Evolutionary conservation across 2,888 invertebrate genomes (phyloP), one percentile per base, ranked within the genome.

Genomic region (Dendrolimus pini): DNA sequence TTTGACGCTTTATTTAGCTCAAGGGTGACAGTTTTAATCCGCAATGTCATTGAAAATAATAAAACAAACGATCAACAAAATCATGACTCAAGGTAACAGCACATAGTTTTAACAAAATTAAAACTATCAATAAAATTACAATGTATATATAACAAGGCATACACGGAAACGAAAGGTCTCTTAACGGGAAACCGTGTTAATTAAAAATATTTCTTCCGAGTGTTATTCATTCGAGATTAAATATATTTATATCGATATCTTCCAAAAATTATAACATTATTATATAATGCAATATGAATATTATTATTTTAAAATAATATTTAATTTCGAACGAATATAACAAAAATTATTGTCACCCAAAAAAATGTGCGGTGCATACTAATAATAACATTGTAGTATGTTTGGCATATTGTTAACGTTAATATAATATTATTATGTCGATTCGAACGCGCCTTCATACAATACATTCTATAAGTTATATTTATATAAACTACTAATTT

Each of bases 51-150:
- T 86, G 76, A 85, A 77, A 85, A 87, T 78, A 87, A 82, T 85
- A 86, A 88, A 86, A 88, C 85, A 88, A 89, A 89, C 85, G 82
- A 85, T 86, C 71, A 90, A 89, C 89, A 89, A 89, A 47, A 85
- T 87, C 82, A 85, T 89, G 89, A 89, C 89, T 89, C 85, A 86
- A 85, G 87, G 88, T 89, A 90, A 90, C 86, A 85, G 85, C 76
- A 77, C 77, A 83, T 83, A 88, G 89, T 87, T 89, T 87, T 83
- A 88, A 88, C 83, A 83, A 79, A 77, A 70, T 57, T 80, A 87
- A 88, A 89, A 87, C 85, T 83, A 87, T 77, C 65, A 77, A 83
- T 87, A 86, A 82, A 83, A 86, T 82, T 86, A 87, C 80, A 81
- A 74, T 78, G 82, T 74, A 69, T 30, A 30, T 30, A 30, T 30